phyloP scores from a whole-genome alignment of 2,797 vertebrate species.

The Garrulus glandarius region DNA sequence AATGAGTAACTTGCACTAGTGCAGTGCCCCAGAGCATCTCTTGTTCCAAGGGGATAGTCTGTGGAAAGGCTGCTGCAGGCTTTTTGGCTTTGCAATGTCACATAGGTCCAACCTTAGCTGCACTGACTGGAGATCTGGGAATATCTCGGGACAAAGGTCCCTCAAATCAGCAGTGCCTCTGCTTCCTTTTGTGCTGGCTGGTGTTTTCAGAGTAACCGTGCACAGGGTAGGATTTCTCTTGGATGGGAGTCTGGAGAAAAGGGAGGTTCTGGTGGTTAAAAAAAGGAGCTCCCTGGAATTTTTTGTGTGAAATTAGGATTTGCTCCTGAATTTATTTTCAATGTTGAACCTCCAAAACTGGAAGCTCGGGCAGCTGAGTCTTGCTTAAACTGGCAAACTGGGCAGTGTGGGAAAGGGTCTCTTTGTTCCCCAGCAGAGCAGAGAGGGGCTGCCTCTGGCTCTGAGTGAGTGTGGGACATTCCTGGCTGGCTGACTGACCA shows the following conservation, averaged over 20 bases:
- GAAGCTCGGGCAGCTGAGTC: background rate
- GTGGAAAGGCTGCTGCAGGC: background rate
- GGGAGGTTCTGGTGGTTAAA: background rate
- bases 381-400: background rate
- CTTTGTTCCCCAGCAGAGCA: no score
- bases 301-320: background rate
- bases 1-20: background rate
- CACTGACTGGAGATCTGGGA: background rate
- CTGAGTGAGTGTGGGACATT: fast-evolving
- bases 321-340: background rate
- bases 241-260: background rate
- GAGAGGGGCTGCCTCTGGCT: background rate
- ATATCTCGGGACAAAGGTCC: background rate
- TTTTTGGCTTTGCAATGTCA: background rate
- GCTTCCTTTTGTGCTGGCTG: background rate
- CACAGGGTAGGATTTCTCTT: fast-evolving
- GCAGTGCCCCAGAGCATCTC: background rate
- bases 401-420: background rate
- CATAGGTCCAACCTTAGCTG: background rate
- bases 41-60: background rate
- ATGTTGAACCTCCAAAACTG: background rate
- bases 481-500: background rate
- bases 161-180: background rate
- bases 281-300: background rate
- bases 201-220: background rate